Evolutionary conservation across 2,113 vertebrate genomes (phyloP), one percentile per base, ranked within the genome.

Genomic region (Danionella cerebrum): DNA sequence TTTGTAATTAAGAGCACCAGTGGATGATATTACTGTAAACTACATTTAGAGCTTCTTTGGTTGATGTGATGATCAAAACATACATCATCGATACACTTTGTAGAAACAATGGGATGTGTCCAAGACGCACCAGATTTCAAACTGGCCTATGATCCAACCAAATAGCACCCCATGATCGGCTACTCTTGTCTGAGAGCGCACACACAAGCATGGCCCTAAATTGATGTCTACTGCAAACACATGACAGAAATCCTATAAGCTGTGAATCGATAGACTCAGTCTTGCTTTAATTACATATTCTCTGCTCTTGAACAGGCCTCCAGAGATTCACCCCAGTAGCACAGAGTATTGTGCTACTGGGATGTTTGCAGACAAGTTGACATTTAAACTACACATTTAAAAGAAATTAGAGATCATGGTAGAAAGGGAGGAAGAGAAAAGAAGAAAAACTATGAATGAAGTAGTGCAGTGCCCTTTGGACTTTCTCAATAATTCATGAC

Each of bases 201-300:
- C 57, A 54, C 68, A 62, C 13, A 69, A 50, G 53, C 65, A 62
- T 31, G 39, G 18, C 22, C 31, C 25, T 36, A 66, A 52, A 51
- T 50, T 67, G 27, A 64, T 52, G 47, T 55, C 44, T 33, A 44
- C 36, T 50, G 50, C 51, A 58, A 52, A 57, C 35, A 52, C 66
- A 59, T 65, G 66, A 69, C 60, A 69, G 66, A 19, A 72, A 72
- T 72, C 54, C 70, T 69, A 69, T 69, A 70, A 25, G 39, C 31
- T 48, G 14, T 58, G 36, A 69, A 68, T 76, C 70, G 65, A 73
- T 72, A 65, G 38, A 24, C 65, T 73, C 29, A 47, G 53, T 51
- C 60, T 62, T 55, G 66, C 70, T 70, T 76, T 73, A 76, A 73
- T 76, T 66, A 72, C 71, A 66, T 58, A 65, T 73, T 42, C 66